Conservation (phyloP, 2,113 vertebrate species). For the Pelecanoides urinatrix region DNA sequence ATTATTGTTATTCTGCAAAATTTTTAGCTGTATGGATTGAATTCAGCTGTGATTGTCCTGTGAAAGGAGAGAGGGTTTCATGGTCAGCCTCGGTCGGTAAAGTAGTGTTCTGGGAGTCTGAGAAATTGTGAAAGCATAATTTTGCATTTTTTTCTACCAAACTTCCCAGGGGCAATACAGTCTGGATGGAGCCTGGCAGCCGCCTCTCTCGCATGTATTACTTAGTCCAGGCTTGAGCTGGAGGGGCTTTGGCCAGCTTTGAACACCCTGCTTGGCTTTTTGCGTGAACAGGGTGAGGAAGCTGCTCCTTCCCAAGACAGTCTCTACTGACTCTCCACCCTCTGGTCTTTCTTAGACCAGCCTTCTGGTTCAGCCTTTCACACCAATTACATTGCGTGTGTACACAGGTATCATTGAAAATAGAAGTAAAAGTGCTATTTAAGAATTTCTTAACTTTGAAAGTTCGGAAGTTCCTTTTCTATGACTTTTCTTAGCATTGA, state of each 20-base stretch:
- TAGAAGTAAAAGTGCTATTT: background rate
- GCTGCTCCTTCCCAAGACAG: background rate
- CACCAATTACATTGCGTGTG: background rate
- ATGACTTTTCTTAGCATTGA: background rate
- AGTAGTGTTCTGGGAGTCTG: fast-evolving
- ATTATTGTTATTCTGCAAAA: background rate
- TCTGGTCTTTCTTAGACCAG: background rate
- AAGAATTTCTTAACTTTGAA: background rate
- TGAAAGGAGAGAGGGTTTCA: background rate
- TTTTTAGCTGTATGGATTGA: background rate
- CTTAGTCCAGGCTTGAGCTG: background rate
- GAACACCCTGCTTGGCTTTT: background rate
- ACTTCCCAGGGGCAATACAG: too few relatives aligned
- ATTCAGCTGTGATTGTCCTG: background rate
- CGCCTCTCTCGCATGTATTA: fast-evolving
- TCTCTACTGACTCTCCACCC: too few relatives aligned
- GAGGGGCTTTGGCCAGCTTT: background rate
- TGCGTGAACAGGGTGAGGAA: background rate
- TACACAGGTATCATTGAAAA: background rate
- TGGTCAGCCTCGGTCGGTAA: background rate
- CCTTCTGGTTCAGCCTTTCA: background rate
- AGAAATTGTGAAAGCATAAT: background rate
- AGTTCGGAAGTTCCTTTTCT: background rate
- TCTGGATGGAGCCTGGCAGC: background rate
- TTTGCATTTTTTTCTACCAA: background rate